Percentiles rank a stretch among this genome's conserved stretches.
phyloP scores from a whole-genome alignment of 2,797 vertebrate species.

The Lutjanus campechanus region DNA sequence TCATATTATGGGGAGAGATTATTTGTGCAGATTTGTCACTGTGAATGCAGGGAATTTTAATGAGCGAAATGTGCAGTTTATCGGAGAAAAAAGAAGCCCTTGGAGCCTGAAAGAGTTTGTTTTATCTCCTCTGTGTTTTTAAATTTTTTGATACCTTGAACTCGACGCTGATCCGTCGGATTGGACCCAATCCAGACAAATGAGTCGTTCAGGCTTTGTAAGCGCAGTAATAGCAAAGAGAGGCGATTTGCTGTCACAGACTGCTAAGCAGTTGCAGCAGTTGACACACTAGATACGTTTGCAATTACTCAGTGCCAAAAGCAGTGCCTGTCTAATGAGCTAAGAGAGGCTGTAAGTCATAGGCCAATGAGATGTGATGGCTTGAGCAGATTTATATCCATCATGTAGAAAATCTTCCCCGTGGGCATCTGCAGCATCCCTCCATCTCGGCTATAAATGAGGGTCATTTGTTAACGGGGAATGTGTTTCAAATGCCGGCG shows the following conservation, averaged over 20 bases:
- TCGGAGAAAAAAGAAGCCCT: background rate
- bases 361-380: conserved; percentile 69
- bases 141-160: background rate
- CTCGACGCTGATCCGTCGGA: background rate
- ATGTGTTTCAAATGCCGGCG: conserved; percentile 49
- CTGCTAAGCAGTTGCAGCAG: conserved; percentile 52
- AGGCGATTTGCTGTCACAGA: conserved; percentile 48
- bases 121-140: background rate
- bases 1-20: background rate
- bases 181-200: conserved; percentile 31
- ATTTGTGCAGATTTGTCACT: background rate
- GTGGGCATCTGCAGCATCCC: conserved; percentile 49
- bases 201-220: conserved; percentile 11
- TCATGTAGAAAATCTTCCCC: conserved; percentile 63
- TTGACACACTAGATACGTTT: conserved; percentile 52
- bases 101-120: background rate
- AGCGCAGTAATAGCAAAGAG: conserved; percentile 24
- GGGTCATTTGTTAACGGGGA: conserved; percentile 63
- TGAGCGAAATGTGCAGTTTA: background rate
- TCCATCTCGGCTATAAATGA: conserved; percentile 56
- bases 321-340: conserved; percentile 70
- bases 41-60: conserved; percentile 2
- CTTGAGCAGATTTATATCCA: conserved; percentile 73
- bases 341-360: conserved; percentile 62
- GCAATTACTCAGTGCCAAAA: conserved; percentile 62